Evolutionary conservation across 2,888 invertebrate genomes (phyloP), one percentile per base, ranked within the genome.

Genomic region (Metopia argyrocephala): DNA sequence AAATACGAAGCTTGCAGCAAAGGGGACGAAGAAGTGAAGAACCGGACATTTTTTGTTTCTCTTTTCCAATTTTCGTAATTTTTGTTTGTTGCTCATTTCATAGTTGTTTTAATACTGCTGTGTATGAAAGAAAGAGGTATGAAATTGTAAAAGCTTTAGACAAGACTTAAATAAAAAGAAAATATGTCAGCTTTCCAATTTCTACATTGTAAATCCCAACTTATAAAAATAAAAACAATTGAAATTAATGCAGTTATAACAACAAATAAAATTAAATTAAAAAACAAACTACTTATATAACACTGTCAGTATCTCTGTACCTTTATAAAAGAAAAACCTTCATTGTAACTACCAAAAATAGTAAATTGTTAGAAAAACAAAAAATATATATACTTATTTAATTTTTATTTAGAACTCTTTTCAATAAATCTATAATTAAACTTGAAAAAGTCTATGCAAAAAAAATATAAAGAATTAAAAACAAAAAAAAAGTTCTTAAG

Each of bases 261-360:
- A 3, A 61, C 65, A 54, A 45, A 45, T 25, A 9, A 23, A 38
- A 48, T 23, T 54, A 7, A 25, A 66, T 48, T 28, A 15, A 64
- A 70, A 70, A 38, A 61, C n/a, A n/a, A n/a, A n/a, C n/a, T n/a
- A n/a, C n/a, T n/a, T n/a, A n/a, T n/a, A 7, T 71, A 79, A 83
- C 82, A 86, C 87, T 87, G 86, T 87, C 87, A 85, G 84, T 84
- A 87, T 87, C 87, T 87, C 85, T 87, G 87, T 87, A 87, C 87
- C 87, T 87, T 87, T 76, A 82, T 76, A 76, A 78, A 66, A 79
- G 48, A 85, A 86, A 82, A 86, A 85, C 81, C 85, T 84, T 85
- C 70, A 65, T 64, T 62, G 66, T n/a, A 74, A 74, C 59, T 74
- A 76, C 56, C 21, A 38, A 38, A 65, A 54, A 48, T 1, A 28